A percentile compares a stretch with the other conserved stretches of the same genome.
phyloP scores from a whole-genome alignment of 2,888 invertebrate species.

The Chrysolina americana region DNA sequence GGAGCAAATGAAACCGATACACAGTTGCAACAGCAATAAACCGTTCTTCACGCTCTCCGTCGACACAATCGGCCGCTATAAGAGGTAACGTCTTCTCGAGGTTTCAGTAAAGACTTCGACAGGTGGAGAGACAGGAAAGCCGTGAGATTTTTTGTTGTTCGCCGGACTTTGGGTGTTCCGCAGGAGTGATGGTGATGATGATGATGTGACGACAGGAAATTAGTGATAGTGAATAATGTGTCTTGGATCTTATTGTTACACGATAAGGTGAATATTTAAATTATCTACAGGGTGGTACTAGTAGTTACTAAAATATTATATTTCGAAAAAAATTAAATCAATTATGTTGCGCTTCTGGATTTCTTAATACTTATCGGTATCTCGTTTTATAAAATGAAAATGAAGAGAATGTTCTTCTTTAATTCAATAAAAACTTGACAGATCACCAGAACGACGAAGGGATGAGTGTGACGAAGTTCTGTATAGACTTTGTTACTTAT shows the following conservation, averaged over 20 bases:
- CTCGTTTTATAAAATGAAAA: too few relatives aligned
- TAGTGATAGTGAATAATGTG: conserved; percentile 25
- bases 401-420: too few relatives aligned
- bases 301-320: too few relatives aligned
- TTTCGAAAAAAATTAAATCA: too few relatives aligned
- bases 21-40: conserved; percentile 6
- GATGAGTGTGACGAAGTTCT: too few relatives aligned
- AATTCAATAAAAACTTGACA: too few relatives aligned
- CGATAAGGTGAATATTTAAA: conserved; percentile 26
- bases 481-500: too few relatives aligned
- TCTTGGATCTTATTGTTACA: neutral
- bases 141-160: neutral
- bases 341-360: too few relatives aligned
- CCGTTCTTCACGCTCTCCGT: conserved; percentile 1
- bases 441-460: too few relatives aligned
- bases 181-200: neutral
- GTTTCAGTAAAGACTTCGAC: conserved; percentile 35
- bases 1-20: conserved; percentile 17
- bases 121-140: conserved; percentile 31
- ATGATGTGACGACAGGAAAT: conserved; percentile 10
- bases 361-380: too few relatives aligned
- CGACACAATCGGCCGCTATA: conserved; percentile 16
- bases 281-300: neutral
- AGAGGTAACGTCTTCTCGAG: conserved; percentile 20
- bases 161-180: neutral